Evolutionary conservation across 2,113 vertebrate genomes (phyloP).

Genomic region (Cisticola juncidis): DNA sequence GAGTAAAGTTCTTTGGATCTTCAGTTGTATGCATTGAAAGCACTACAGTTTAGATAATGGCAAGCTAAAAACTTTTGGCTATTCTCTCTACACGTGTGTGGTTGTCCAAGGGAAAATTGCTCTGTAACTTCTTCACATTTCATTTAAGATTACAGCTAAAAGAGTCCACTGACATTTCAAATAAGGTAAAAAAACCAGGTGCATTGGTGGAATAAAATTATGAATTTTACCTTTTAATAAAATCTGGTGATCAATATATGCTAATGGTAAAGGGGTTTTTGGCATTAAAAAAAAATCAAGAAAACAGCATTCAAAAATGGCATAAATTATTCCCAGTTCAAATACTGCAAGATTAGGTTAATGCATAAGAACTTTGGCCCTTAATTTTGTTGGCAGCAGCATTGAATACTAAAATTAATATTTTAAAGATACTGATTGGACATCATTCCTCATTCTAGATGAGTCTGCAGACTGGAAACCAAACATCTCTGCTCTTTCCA

Average conservation of each 20-base stretch:
- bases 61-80: background rate
- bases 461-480: background rate
- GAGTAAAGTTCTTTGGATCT: background rate
- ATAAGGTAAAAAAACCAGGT: background rate
- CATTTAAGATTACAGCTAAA: background rate
- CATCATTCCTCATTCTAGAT: background rate
- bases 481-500: background rate
- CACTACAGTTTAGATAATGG: background rate
- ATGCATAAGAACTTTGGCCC: background rate
- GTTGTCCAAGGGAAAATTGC: background rate
- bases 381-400: background rate
- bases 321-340: background rate
- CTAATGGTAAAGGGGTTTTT: background rate
- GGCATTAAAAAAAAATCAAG: background rate
- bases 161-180: background rate
- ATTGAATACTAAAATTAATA: background rate
- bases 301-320: background rate
- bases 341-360: background rate
- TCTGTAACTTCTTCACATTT: background rate
- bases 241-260: background rate
- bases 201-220: background rate
- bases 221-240: background rate
- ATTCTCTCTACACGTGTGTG: background rate
- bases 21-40: background rate
- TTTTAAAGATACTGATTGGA: background rate